phyloP scores from a whole-genome alignment of 2,113 vertebrate genomes.

The Oreochromis aureus region DNA sequence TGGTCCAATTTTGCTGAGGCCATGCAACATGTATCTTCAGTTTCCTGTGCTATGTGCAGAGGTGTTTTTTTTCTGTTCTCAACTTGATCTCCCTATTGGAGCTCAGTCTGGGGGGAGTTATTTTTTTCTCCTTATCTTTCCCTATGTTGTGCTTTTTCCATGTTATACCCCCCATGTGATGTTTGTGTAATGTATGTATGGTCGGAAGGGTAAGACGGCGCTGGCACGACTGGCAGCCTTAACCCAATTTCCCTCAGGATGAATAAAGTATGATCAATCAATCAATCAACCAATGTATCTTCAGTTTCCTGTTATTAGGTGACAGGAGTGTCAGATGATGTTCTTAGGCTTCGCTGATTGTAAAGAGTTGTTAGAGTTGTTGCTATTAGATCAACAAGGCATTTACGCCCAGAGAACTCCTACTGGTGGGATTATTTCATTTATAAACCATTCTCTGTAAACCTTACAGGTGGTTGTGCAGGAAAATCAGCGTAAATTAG shows the following conservation, averaged over 20 bases:
- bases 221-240: too few species aligned
- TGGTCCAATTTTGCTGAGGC: neutral
- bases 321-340: neutral
- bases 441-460: neutral
- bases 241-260: too few species aligned
- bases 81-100: too few species aligned
- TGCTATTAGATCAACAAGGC: neutral
- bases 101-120: too few species aligned
- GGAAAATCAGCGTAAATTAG: neutral
- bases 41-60: neutral
- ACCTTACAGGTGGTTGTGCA: neutral
- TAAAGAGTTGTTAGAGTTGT: neutral
- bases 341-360: neutral
- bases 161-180: too few species aligned
- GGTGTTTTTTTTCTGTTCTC: too few species aligned
- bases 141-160: too few species aligned
- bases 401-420: neutral
- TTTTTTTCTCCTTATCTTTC: too few species aligned
- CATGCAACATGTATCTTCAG: neutral
- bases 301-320: neutral
- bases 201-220: too few species aligned
- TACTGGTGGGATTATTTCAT: fast-evolving
- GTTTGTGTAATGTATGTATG: too few species aligned
- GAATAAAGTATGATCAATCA: too few species aligned
- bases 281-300: neutral